These are phyloP conservation scores for Pitangus sulphuratus DNA, from an alignment of 2,797 vertebrate species.

Conservation along the genomic window DNA sequence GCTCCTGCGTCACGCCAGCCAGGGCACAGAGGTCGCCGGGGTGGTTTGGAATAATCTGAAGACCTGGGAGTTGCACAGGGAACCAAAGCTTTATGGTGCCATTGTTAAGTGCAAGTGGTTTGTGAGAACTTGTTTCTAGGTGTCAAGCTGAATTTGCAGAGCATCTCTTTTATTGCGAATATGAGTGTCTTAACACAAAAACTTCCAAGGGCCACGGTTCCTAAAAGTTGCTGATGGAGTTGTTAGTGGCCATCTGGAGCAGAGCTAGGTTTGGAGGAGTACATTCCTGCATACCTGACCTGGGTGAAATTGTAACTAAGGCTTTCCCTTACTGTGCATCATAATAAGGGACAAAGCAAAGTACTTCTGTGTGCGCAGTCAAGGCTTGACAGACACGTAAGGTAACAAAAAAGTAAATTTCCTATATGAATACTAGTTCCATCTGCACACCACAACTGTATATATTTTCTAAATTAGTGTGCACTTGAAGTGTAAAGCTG, in stretches of 20 bases:
- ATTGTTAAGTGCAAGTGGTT: neutral
- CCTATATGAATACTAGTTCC: neutral
- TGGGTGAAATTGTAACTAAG: neutral
- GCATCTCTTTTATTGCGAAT: neutral
- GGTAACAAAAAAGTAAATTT: neutral
- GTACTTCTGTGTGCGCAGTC: neutral
- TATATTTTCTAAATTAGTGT: neutral
- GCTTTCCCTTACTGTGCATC: neutral
- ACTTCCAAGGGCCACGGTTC: neutral
- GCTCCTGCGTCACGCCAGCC: neutral
- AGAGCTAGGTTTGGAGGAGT: neutral
- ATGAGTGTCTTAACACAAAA: neutral
- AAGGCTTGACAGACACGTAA: neutral
- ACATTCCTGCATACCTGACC: neutral
- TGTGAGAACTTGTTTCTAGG: neutral
- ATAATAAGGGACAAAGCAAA: neutral
- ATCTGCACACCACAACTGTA: neutral
- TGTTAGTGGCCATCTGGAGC: neutral
- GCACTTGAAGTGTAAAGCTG: neutral
- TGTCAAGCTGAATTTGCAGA: neutral
- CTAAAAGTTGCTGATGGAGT: neutral
- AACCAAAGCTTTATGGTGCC: neutral
- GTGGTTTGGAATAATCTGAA: neutral
- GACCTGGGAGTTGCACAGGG: neutral
- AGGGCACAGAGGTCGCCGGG: neutral